phyloP scores from a whole-genome alignment of 2,113 vertebrate species.

The Cettia cetti region DNA sequence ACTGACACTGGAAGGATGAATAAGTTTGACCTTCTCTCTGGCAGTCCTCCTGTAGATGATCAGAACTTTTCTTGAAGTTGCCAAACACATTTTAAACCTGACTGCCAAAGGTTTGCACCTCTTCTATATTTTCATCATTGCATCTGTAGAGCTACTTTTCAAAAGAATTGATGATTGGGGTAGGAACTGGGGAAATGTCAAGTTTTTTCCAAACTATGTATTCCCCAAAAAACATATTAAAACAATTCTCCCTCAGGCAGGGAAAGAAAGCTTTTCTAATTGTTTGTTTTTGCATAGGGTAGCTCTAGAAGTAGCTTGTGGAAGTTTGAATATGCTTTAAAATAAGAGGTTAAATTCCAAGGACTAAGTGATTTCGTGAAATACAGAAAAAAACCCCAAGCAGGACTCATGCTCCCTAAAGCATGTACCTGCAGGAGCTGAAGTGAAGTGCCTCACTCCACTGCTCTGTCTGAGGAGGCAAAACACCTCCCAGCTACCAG shows the following conservation, averaged over 20 bases:
- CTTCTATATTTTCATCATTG: not conserved
- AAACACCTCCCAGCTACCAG: not conserved
- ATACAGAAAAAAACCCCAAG: not conserved
- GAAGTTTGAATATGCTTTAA: not conserved
- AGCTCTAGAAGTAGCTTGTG: not conserved
- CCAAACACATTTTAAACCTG: not conserved
- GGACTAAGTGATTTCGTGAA: not conserved
- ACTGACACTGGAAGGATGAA: not conserved
- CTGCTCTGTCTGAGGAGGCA: not conserved
- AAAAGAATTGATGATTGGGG: not conserved
- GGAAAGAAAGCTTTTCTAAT: not conserved
- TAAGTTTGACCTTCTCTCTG: not conserved
- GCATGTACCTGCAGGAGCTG: not conserved
- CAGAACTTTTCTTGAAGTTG: not conserved
- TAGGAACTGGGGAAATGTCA: not conserved
- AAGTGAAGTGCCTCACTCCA: not conserved
- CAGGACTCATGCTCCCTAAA: not conserved
- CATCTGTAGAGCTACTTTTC: not conserved
- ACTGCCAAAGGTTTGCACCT: not conserved
- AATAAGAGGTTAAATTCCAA: not conserved
- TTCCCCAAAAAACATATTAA: not conserved
- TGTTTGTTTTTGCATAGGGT: not conserved
- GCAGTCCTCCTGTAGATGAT: not conserved
- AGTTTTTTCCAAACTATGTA: not conserved
- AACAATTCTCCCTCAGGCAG: not conserved